phyloP scores from a whole-genome alignment of 2,797 vertebrate species.

The Erpetoichthys calabaricus region DNA sequence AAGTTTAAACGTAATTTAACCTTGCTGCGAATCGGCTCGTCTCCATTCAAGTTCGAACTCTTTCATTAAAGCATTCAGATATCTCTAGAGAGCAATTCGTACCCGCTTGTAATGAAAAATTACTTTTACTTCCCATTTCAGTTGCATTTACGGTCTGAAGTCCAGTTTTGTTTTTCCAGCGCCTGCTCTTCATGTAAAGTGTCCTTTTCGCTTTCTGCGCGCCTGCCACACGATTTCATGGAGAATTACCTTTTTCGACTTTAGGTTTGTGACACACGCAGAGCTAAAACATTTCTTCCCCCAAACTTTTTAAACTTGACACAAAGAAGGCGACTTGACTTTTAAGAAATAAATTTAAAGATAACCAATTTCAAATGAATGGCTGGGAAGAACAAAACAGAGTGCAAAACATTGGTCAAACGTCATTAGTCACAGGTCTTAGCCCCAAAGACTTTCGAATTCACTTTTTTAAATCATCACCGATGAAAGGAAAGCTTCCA shows the following conservation, averaged over 20 bases:
- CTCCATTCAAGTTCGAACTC: constrained; percentile 23
- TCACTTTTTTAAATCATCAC: constrained; percentile 26
- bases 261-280: constrained; percentile 13
- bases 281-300: constrained; percentile 12
- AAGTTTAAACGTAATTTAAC: no score
- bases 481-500: constrained; percentile 39
- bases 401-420: constrained; percentile 49
- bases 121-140: neutral
- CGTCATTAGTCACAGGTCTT: constrained; percentile 72
- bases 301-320: constrained; percentile 7
- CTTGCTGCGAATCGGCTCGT: constrained; percentile 1
- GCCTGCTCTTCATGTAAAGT: neutral
- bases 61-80: constrained; percentile 50
- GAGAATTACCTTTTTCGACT: constrained; percentile 22
- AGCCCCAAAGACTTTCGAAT: constrained; percentile 30
- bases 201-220: constrained; percentile 1
- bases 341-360: constrained; percentile 49
- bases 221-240: constrained; percentile 26
- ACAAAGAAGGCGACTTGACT: constrained; percentile 26
- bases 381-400: constrained; percentile 46
- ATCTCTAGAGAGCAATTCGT: constrained; percentile 12
- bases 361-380: constrained; percentile 51
- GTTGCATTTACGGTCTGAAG: constrained; percentile 1
- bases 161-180: neutral
- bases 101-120: neutral